Evolutionary conservation across 2,113 vertebrate species (phyloP).

Genomic region (Pan paniscus): DNA sequence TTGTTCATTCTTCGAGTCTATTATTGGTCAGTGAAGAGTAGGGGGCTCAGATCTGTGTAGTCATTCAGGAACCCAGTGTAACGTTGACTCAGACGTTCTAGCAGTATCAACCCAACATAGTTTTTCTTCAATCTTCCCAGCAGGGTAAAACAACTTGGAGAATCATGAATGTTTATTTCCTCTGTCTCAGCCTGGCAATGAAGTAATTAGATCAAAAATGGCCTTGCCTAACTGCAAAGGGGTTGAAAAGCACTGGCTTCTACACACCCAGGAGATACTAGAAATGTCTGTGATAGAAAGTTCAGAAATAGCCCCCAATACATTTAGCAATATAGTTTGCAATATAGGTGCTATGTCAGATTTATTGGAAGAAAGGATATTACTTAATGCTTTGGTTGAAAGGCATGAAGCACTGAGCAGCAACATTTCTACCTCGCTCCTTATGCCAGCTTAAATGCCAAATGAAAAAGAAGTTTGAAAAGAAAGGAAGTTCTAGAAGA

Average conservation of each 20-base stretch:
- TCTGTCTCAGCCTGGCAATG: neutral
- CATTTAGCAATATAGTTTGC: neutral
- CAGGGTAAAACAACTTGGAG: neutral
- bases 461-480: neutral
- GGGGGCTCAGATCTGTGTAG: rapidly evolving
- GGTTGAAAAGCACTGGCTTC: neutral
- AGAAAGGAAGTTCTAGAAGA: neutral
- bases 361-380: neutral
- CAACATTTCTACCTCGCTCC: neutral
- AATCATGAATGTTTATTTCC: neutral
- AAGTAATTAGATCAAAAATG: neutral
- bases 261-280: neutral
- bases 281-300: neutral
- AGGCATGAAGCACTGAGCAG: neutral
- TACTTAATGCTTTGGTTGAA: neutral
- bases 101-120: neutral
- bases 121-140: neutral
- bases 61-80: neutral
- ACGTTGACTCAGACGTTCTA: no score
- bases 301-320: neutral
- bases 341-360: neutral
- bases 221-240: neutral
- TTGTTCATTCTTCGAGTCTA: neutral
- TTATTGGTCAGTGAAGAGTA: rapidly evolving
- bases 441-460: neutral